phyloP scores from a whole-genome alignment of 2,888 invertebrate genomes.

The Cataglyphis albicans region DNA sequence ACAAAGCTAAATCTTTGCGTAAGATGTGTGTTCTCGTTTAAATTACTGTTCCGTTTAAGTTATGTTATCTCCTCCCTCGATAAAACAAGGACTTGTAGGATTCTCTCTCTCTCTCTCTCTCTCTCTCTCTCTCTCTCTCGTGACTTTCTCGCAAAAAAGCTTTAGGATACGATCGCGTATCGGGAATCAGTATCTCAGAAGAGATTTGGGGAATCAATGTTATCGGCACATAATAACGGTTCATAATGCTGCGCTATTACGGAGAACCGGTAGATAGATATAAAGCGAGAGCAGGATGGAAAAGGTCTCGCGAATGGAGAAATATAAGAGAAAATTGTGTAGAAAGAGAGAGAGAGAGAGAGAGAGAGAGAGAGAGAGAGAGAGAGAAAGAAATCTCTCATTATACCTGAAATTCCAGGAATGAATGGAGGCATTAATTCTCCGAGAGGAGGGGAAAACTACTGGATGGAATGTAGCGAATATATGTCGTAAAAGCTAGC shows the following conservation, averaged over 20 bases:
- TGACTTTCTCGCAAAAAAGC: background rate
- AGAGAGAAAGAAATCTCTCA: slow-evolving; percentile 67
- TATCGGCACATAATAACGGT: slow-evolving; percentile 30
- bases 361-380: slow-evolving; percentile 33
- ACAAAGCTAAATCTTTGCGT: slow-evolving; percentile 17
- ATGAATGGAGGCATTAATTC: slow-evolving; percentile 76
- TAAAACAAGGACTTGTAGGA: background rate
- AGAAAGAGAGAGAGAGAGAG: slow-evolving; percentile 3
- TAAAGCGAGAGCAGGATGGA: slow-evolving; percentile 27
- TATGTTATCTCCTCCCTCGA: background rate
- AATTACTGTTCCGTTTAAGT: slow-evolving; percentile 9
- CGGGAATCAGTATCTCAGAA: background rate
- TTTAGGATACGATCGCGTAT: background rate
- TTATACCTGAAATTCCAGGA: slow-evolving; percentile 74
- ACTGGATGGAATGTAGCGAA: slow-evolving; percentile 65
- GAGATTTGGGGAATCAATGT: slow-evolving; percentile 24
- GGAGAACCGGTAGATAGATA: slow-evolving; percentile 28
- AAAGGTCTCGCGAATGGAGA: slow-evolving; percentile 23
- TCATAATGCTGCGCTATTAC: slow-evolving; percentile 41
- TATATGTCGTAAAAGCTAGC: slow-evolving; percentile 59
- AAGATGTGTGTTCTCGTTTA: slow-evolving; percentile 13
- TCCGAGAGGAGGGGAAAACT: slow-evolving; percentile 64
- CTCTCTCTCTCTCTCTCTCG: too few relatives aligned
- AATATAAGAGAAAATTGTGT: slow-evolving; percentile 38
- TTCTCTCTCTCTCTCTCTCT: background rate